Evolutionary conservation across 2,113 vertebrate genomes (phyloP).

Genomic region (Dicentrarchus labrax): DNA sequence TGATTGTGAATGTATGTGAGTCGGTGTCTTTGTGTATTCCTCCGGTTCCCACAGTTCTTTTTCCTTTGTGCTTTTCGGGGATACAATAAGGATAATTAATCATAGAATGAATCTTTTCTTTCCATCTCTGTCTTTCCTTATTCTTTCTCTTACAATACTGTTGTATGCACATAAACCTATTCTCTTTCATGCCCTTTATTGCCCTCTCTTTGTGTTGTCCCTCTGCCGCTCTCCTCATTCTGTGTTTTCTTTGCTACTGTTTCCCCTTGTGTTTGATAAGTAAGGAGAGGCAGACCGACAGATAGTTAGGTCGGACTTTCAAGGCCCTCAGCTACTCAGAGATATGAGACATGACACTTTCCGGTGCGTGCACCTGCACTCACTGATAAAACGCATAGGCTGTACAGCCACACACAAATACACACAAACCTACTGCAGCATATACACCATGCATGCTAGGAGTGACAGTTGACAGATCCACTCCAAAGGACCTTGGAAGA

Average conservation of each 20-base stretch:
- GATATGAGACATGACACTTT: conserved; percentile 47
- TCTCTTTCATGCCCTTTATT: conserved; percentile 36
- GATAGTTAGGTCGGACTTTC: conserved; percentile 19
- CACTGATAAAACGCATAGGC: conserved; percentile 5
- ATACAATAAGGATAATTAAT: conserved; percentile 75
- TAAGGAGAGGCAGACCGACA: conserved; percentile 5
- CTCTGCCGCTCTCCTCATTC: conserved; percentile 29
- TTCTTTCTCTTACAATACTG: conserved; percentile 24
- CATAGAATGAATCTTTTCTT: conserved; percentile 55
- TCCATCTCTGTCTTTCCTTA: conserved; percentile 29
- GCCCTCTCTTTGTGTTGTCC: conserved; percentile 30
- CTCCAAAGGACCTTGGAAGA: conserved; percentile 3
- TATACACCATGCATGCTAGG: background rate
- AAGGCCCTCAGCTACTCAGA: conserved; percentile 54
- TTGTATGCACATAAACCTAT: conserved; percentile 20
- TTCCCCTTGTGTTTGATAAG: conserved; percentile 45
- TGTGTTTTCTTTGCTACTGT: conserved; percentile 34
- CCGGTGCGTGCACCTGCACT: conserved; percentile 11
- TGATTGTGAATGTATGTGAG: conserved; percentile 26
- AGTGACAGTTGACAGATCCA: background rate
- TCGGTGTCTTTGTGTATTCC: conserved; percentile 29
- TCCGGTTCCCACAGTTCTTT: conserved; percentile 21
- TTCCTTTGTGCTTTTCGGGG: conserved; percentile 33
- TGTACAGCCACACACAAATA: background rate
- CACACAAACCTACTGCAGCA: background rate